Evolutionary conservation across 2,113 vertebrate genomes (phyloP).

Genomic region (Pluvialis apricaria): DNA sequence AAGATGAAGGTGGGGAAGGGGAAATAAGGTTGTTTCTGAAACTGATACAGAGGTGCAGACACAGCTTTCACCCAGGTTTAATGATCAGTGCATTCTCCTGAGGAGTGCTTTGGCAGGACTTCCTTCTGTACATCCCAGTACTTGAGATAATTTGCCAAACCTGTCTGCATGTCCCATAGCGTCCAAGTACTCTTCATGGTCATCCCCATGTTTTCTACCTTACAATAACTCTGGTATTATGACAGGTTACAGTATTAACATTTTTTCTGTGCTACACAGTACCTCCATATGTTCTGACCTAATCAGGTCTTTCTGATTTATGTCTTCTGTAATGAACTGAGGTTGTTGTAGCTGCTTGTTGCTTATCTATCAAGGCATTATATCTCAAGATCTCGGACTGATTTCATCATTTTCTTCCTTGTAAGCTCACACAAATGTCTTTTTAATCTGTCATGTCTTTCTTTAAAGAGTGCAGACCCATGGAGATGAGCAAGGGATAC

Average conservation of each 20-base stretch:
- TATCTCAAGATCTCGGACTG: neutral
- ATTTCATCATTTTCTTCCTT: neutral
- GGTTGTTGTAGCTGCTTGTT: neutral
- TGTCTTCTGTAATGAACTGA: neutral
- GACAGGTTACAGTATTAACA: neutral
- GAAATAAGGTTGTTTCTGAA: neutral
- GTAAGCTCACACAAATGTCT: neutral
- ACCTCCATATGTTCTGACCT: neutral
- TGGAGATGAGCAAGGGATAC: neutral
- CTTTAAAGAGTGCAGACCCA: neutral
- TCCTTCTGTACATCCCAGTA: neutral
- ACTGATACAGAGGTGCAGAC: neutral
- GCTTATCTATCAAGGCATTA: neutral
- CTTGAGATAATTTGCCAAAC: neutral
- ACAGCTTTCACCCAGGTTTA: neutral
- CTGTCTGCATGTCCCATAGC: fast-evolving
- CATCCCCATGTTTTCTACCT: neutral
- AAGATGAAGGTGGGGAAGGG: neutral
- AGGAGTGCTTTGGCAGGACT: neutral
- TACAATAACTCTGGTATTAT: neutral
- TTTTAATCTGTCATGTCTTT: neutral
- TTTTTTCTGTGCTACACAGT: neutral
- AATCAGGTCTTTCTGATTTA: neutral
- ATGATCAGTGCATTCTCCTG: neutral
- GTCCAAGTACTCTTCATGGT: neutral